These are phyloP conservation scores for Morpho deidamia DNA, from an alignment of 2,888 invertebrate species.

Conservation along the genomic window DNA sequence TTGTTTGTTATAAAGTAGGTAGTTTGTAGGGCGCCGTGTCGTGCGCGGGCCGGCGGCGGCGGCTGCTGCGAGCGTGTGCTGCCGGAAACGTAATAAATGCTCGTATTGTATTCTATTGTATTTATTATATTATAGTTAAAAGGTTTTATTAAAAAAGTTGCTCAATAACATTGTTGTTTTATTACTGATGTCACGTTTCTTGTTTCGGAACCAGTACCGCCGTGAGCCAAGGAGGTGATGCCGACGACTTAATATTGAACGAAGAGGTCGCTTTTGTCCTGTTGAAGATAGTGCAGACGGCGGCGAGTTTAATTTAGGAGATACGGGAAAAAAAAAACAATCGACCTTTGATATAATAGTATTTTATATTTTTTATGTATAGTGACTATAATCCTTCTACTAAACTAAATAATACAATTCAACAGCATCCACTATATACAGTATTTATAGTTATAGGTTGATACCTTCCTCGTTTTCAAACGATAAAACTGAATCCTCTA, in stretches of 20 bases:
- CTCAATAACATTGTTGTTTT: constrained; percentile 50
- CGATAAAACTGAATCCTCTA: constrained; percentile 47
- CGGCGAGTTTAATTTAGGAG: neutral
- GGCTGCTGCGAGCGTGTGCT: constrained; percentile 27
- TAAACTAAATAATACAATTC: constrained; percentile 76
- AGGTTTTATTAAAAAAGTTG: constrained; percentile 73
- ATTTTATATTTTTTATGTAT: constrained; percentile 70
- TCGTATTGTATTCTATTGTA: constrained; percentile 72
- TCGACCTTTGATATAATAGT: constrained; percentile 68
- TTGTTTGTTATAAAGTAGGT: neutral
- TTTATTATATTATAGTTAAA: constrained; percentile 67
- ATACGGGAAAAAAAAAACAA: constrained; percentile 10
- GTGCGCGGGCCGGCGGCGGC: constrained; percentile 29
- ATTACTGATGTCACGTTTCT: no score
- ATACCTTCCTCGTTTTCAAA: constrained; percentile 46
- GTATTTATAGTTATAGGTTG: constrained; percentile 66
- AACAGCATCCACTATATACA: constrained; percentile 77
- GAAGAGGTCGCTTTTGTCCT: neutral
- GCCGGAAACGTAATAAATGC: constrained; percentile 62
- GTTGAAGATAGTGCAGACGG: no score
- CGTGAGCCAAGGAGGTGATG: no score
- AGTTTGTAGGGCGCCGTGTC: no score
- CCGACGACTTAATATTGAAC: neutral
- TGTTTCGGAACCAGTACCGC: no score
- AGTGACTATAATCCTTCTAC: constrained; percentile 75